Base-by-base conservation (phyloP, 1,140 invertebrate genomes). In the Bombus soroeensis region DNA sequence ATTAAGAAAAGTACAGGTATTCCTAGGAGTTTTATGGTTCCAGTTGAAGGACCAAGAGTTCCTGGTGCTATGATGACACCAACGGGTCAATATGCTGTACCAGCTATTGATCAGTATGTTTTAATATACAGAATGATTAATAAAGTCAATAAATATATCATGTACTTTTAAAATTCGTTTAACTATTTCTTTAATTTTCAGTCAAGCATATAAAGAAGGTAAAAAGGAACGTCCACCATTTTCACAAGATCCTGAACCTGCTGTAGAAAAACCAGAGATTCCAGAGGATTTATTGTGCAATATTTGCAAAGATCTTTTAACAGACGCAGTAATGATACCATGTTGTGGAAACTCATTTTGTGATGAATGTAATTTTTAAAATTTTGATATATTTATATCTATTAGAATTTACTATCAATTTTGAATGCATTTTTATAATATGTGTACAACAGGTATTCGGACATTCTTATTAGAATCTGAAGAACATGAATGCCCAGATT, bases 281-380 rank as follows among this genome's bases (percentile, higher is more conserved):
- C 99, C 98, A 1, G 97, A 98, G 88, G 98, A 99, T 93, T 95
- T 99, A 43, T 95, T 98, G 64, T 99, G 99, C 95, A 97, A 96
- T 64, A 96, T 99, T 62, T 99, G 99, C 95, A 97, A 98, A 77
- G 98, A 99, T 95, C 95, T 99, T n/a, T 96, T 99, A 78, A 97
- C 97, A 0, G 99, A 99, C 96, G 99, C 99, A 79, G 98, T 99
- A 25, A 97, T 99, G 96, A 99, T 99, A 94, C 98, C 98, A 3
- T 99, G 99, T 93, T 99, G 99, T 95, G 99, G 98, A 32, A 98
- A 98, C 94, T 99, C 98, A 41, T 99, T 99, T 95, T 99, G 99
- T 96, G 99, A 99, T 96, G 99, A 99, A 95, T 99, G 99, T 98
- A 97, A 97, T 47, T 76, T 66, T 68, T 73, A 0, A 74, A 34